phyloP scores from a whole-genome alignment of 2,888 invertebrate species.

The Rhaphigaster nebulosa region DNA sequence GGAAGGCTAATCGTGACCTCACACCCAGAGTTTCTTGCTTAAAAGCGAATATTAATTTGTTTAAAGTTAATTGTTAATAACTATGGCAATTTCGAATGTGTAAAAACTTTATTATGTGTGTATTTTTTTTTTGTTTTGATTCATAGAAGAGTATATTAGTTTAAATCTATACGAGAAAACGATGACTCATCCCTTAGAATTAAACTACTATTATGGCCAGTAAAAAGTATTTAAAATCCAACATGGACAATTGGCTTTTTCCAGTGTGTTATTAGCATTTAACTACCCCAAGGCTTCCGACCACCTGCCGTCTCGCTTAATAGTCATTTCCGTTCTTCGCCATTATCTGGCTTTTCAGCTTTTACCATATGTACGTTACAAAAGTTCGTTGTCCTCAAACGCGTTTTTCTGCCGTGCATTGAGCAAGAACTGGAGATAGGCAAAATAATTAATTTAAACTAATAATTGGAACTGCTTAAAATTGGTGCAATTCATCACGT shows the following conservation, averaged over 20 bases:
- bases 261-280: slow-evolving; percentile 13
- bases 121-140: too few species aligned
- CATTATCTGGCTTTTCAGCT: slow-evolving; percentile 29
- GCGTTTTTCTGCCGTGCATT: not conserved
- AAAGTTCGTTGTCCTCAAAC: slow-evolving; percentile 37
- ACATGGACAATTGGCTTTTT: slow-evolving; percentile 7
- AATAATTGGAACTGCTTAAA: not conserved
- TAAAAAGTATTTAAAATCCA: slow-evolving; percentile 17
- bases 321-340: slow-evolving; percentile 46
- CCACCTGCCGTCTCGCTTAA: slow-evolving; percentile 41
- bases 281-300: not conserved
- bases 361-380: slow-evolving; percentile 46
- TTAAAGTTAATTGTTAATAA: too few species aligned
- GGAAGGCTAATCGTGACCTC: too few species aligned
- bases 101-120: too few species aligned
- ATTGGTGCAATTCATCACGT: too few species aligned
- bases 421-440: not conserved
- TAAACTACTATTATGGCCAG: not conserved
- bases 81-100: too few species aligned
- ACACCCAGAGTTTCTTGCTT: too few species aligned
- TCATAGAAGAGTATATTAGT: too few species aligned
- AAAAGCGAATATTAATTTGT: too few species aligned
- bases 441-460: not conserved
- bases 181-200: not conserved
- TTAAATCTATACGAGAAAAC: too few species aligned